Base-by-base conservation (phyloP, 2,797 vertebrate genomes). In the Hafferia zeledoni region DNA sequence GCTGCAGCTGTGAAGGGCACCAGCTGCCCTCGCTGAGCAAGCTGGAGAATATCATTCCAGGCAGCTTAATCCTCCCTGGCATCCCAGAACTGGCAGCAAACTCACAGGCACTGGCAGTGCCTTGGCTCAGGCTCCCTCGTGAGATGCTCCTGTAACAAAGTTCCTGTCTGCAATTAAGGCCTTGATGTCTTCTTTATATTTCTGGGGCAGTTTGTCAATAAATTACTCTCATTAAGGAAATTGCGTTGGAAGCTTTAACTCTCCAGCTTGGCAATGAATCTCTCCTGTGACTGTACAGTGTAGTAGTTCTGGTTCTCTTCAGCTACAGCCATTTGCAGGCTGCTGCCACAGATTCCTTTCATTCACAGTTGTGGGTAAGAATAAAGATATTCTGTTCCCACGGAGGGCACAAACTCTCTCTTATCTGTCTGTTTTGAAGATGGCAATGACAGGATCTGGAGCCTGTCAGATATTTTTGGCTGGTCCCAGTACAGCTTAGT, bases 341-440 rank as follows among this genome's bases (percentile, higher is more conserved):
- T 95, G 90, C 93, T 93, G 94, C 68, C 90, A 68, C 94, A 94
- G 91, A 93, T 75, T 93, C 93, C 92, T 85, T 94, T 86, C 91
- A 96, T 96, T 97, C 95, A 94, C 94, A 93, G 96, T 89, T 85
- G 89, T 52, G 87, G 89, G 70, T 91, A 91, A 95, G 95, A 94
- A 96, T 91, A 95, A 95, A 96, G 95, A 94, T 94, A 82, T 81
- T 94, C 95, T 89, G 93, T 91, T 95, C 95, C 95, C 95, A 94
- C 5, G 3, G 91, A 96, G 94, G 95, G 94, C 93, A 95, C 90
- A 94, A 93, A 93, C 90, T 91, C 91, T 93, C 89, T 95, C 91
- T 96, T 94, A 94, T 96, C 95, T 95, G 89, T 87, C 95, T 95
- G 94, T 95, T 96, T 94, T 88, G 95, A 96, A 95, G 91, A 94